These are phyloP conservation scores for Pteruthius melanotis DNA, from an alignment of 2,113 vertebrate genomes.

Conservation along the genomic window DNA sequence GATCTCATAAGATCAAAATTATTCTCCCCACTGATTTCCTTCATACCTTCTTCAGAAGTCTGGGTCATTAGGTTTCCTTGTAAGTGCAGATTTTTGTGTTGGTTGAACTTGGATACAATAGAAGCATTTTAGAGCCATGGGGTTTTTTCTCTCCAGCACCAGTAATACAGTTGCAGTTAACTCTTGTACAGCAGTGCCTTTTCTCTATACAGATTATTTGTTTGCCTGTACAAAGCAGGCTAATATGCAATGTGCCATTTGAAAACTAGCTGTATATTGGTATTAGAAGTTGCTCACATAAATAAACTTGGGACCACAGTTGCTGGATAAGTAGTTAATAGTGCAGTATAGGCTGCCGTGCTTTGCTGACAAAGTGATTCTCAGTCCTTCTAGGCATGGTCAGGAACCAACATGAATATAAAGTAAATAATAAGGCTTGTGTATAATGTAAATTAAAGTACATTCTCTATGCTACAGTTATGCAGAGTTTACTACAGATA, in stretches of 20 bases:
- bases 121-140: background rate
- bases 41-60: background rate
- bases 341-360: background rate
- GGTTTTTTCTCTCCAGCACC: background rate
- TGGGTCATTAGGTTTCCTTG: background rate
- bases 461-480: background rate
- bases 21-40: background rate
- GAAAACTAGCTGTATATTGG: background rate
- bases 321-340: rapidly evolving
- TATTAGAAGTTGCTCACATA: background rate
- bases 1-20: background rate
- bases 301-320: background rate
- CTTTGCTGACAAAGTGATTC: background rate
- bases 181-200: background rate
- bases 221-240: background rate
- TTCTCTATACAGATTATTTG: background rate
- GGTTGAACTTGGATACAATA: rapidly evolving
- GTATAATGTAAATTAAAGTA: background rate
- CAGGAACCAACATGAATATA: background rate
- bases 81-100: background rate
- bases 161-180: background rate
- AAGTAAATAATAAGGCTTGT: background rate
- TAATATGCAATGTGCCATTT: background rate
- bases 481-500: background rate
- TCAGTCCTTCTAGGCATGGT: rapidly evolving